A percentile compares a stretch with the other conserved stretches of the same genome.
Conservation (phyloP, 2,888 invertebrate species). For the Mythimna pallens region DNA sequence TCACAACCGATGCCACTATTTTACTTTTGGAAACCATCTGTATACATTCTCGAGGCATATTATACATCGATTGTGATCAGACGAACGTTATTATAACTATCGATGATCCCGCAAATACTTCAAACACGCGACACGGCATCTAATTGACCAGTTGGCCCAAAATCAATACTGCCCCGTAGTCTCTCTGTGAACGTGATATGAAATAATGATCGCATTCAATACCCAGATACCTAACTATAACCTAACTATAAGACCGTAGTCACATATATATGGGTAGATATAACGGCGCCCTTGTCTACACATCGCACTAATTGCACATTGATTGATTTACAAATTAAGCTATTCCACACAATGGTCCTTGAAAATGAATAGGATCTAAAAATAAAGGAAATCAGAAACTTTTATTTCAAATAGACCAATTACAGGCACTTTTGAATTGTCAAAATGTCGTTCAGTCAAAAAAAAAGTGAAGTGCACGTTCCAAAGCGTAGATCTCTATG, state of each 20-base stretch:
- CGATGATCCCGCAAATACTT: slow-evolving; percentile 22
- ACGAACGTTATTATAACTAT: slow-evolving; percentile 40
- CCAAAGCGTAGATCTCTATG: too few relatives aligned
- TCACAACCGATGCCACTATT: too few relatives aligned
- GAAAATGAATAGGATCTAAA: slow-evolving; percentile 31
- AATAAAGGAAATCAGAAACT: background rate
- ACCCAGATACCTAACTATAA: slow-evolving; percentile 45
- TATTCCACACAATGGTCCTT: slow-evolving; percentile 20
- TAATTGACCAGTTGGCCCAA: slow-evolving; percentile 74
- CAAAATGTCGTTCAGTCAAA: too few relatives aligned
- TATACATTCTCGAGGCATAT: too few relatives aligned
- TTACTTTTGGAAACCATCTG: too few relatives aligned
- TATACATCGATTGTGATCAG: background rate
- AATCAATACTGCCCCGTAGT: slow-evolving; percentile 74
- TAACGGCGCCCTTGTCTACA: slow-evolving; percentile 39
- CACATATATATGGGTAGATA: slow-evolving; percentile 20
- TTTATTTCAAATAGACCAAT: too few relatives aligned
- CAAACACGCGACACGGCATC: slow-evolving; percentile 62
- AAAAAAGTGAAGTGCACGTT: too few relatives aligned
- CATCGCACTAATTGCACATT: slow-evolving; percentile 59
- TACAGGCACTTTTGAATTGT: too few relatives aligned
- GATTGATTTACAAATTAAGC: slow-evolving; percentile 55
- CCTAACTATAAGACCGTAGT: slow-evolving; percentile 33
- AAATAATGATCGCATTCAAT: slow-evolving; percentile 75
- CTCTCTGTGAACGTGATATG: slow-evolving; percentile 74